Percentiles rank a stretch among this genome's conserved stretches.
Evolutionary conservation across 2,797 vertebrate genomes (phyloP).

Genomic region (Carcharodon carcharias): DNA sequence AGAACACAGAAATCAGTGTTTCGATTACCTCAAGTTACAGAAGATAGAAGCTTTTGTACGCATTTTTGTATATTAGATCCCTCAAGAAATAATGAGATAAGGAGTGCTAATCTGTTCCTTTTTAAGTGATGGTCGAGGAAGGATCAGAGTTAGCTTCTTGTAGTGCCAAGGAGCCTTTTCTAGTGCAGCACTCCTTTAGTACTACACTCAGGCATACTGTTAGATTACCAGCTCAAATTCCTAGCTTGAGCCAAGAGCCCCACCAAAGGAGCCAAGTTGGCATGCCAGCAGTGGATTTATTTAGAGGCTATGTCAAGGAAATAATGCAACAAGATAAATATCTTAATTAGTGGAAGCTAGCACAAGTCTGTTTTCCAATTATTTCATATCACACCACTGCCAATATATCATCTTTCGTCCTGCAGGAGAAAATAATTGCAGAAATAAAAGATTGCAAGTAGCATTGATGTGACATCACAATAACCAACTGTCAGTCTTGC

Average conservation of each 20-base stretch:
- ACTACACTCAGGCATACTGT: background rate
- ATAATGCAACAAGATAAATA: background rate
- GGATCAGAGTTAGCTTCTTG: background rate
- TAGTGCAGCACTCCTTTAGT: background rate
- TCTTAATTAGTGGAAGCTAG: background rate
- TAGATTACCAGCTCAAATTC: background rate
- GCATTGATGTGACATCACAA: slow-evolving; percentile 2
- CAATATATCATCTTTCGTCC: background rate
- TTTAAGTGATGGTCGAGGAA: background rate
- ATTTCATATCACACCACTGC: background rate
- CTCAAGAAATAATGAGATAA: background rate
- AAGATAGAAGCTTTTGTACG: background rate
- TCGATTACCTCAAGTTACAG: no score
- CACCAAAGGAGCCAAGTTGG: background rate
- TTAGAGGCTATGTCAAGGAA: background rate
- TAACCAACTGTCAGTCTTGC: background rate
- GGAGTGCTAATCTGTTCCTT: background rate
- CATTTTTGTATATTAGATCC: background rate
- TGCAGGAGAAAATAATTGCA: background rate
- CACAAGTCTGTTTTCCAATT: background rate
- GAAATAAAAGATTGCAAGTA: background rate
- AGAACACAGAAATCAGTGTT: background rate
- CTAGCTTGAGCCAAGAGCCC: background rate
- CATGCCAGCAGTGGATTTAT: background rate
- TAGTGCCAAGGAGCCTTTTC: background rate